A percentile compares a stretch with the other conserved stretches of the same genome.
Conservation (phyloP, 2,113 vertebrate genomes). For the Porphyrio hochstetteri region DNA sequence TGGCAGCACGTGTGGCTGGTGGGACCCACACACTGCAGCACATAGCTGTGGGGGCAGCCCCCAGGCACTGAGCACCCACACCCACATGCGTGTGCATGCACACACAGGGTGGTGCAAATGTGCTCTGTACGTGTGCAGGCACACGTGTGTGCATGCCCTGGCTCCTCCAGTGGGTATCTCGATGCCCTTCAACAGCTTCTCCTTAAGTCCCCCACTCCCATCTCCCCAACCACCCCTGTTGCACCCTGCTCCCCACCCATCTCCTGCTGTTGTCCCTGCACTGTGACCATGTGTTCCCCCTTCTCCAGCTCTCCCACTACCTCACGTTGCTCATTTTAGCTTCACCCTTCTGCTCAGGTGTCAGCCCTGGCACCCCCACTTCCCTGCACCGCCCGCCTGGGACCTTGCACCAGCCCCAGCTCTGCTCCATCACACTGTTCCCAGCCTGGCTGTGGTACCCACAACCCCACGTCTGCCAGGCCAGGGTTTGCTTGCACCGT, state of each 20-base stretch:
- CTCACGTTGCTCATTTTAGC: fast-evolving
- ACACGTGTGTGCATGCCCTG: fast-evolving
- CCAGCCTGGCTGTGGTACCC: not conserved
- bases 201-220: not conserved
- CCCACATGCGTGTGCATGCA: not conserved
- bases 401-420: fast-evolving
- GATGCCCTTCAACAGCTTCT: not conserved
- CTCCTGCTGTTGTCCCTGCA: fast-evolving
- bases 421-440: fast-evolving
- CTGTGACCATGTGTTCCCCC: fast-evolving
- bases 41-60: not conserved
- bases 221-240: not conserved
- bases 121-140: not conserved
- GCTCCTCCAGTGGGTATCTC: fast-evolving
- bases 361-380: not conserved
- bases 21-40: not conserved
- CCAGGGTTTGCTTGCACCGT: not conserved
- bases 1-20: not conserved
- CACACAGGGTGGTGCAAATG: not conserved
- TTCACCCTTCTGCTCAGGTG: not conserved
- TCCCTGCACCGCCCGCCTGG: fast-evolving
- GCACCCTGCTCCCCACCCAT: not conserved
- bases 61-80: not conserved
- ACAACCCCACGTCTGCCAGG: not conserved
- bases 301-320: fast-evolving